phyloP scores from a whole-genome alignment of 2,888 invertebrate species.

The Tetranychus truncatus region DNA sequence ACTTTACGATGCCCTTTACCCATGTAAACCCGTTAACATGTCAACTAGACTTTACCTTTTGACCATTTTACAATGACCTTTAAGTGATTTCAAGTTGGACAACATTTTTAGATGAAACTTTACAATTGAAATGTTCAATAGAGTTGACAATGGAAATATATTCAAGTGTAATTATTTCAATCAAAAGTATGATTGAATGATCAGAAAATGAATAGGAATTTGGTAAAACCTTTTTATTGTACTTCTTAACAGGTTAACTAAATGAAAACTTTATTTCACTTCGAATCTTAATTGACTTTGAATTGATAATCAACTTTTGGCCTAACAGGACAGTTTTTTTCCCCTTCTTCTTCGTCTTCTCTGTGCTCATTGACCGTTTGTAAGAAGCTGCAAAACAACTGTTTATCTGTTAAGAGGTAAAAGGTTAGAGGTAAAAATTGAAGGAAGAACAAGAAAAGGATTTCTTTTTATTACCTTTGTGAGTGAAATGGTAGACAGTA shows the following conservation, averaged over 20 bases:
- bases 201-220: too few species aligned
- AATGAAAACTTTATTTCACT: background rate
- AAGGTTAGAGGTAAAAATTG: slow-evolving; percentile 3
- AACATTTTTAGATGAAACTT: too few species aligned
- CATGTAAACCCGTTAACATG: too few species aligned
- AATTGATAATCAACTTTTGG: background rate
- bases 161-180: too few species aligned
- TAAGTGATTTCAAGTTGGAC: too few species aligned
- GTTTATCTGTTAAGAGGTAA: background rate
- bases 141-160: too few species aligned
- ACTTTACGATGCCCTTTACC: too few species aligned
- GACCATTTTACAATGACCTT: too few species aligned
- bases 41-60: too few species aligned
- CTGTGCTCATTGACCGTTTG: too few species aligned
- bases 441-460: background rate
- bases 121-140: too few species aligned
- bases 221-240: background rate
- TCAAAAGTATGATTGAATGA: too few species aligned
- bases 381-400: background rate
- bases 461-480: background rate
- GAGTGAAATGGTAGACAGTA: background rate
- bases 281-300: background rate
- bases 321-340: background rate
- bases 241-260: background rate
- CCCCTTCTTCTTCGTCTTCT: background rate